These are phyloP conservation scores for Eubasilissa regina DNA, from an alignment of 1,140 invertebrate genomes.

Conservation along the genomic window DNA sequence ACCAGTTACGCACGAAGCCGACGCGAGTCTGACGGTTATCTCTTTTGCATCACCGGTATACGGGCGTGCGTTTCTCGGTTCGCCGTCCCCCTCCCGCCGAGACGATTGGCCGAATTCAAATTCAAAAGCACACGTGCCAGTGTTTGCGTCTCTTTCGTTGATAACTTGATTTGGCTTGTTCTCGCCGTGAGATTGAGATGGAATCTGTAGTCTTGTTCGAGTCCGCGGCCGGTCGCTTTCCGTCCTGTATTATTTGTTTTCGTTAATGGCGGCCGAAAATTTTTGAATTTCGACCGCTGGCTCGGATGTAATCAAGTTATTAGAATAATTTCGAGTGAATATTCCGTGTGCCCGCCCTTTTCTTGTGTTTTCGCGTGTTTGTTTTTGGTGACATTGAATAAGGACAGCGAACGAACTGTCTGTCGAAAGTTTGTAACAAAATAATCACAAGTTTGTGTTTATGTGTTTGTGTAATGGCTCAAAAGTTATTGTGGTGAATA, in stretches of 20 bases:
- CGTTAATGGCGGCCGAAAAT: conserved; percentile 25
- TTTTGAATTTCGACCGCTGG: conserved; percentile 22
- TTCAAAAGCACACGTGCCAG: conserved; percentile 30
- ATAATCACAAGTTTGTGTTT: conserved; percentile 25
- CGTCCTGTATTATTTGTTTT: conserved; percentile 28
- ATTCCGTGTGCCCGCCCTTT: background rate
- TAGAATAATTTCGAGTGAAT: background rate
- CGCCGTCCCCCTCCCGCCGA: background rate
- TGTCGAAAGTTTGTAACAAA: conserved; percentile 10
- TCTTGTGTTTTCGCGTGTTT: background rate
- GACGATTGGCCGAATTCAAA: conserved; percentile 16
- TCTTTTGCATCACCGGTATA: background rate
- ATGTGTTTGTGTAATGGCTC: conserved; percentile 1
- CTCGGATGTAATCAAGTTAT: conserved; percentile 1
- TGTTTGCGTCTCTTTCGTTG: conserved; percentile 50
- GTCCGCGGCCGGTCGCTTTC: conserved; percentile 21
- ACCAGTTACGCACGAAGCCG: background rate
- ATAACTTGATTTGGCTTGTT: conserved; percentile 50
- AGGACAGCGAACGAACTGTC: background rate
- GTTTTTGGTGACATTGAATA: conserved; percentile 31
- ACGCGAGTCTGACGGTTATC: background rate
- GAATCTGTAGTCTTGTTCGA: conserved; percentile 43
- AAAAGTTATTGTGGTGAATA: conserved; percentile 18
- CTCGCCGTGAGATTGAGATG: conserved; percentile 46
- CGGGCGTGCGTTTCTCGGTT: conserved; percentile 25